Evolutionary conservation across 1,140 invertebrate species (phyloP), one percentile per base, ranked within the genome.

Genomic region (Gonatopus flavifemur): DNA sequence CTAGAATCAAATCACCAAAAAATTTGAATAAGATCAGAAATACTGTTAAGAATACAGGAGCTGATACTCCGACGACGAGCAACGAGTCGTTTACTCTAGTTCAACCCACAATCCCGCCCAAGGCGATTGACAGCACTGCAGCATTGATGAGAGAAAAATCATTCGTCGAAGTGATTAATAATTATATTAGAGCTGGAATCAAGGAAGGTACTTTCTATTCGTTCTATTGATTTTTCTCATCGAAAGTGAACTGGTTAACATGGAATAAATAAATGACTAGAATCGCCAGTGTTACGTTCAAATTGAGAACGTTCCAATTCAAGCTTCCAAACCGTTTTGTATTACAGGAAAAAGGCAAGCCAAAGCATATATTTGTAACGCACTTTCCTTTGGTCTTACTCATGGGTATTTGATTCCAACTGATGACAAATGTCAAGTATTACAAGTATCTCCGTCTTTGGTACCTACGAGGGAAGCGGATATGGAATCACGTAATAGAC

Each of bases 391-490:
- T 19, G 72, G 62, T 16, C 45, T 74, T 33, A 68, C 60, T 24
- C 57, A 58, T 15, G 72, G 72, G 20, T 74, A 72, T 49, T 46
- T 74, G 18, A 67, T 64, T 13, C 68, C 66, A 1, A 37, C 49
- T 2, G 67, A 69, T 31, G 39, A 47, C 0, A 45, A 64, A 6
- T 69, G 70, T 2, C 64, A 57, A 37, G 33, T 67, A 6, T 53
- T 74, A 1, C 62, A 59, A 2, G 45, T 74, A 3, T 59, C 67
- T 2, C 37, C 55, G 1, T 43, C 46, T 5, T 15, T 70, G 38
- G 33, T 28, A 49, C 25, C n/a, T 41, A 47, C 33, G 25, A 49
- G 13, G 52, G 56, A 16, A 43, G 45, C 30, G 36, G 40, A 55
- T 19, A 18, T 9, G 0, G 53, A 61, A 12, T 49, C 38, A 1